Evolutionary conservation across 2,113 vertebrate species (phyloP).

Genomic region (Odontophorus gujanensis): DNA sequence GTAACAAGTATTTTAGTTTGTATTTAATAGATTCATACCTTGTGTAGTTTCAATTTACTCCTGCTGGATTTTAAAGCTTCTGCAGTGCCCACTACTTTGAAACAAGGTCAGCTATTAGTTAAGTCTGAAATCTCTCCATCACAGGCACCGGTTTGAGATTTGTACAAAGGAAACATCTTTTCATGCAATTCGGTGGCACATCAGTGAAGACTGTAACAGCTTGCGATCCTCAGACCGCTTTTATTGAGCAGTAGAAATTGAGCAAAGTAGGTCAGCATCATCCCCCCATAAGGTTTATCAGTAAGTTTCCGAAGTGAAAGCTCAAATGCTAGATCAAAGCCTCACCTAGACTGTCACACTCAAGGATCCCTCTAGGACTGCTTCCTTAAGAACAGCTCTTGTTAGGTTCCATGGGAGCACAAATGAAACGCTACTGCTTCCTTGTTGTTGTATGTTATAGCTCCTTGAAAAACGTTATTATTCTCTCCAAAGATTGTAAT

Average conservation of each 20-base stretch:
- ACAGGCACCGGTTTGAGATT: not conserved
- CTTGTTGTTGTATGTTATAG: conserved; percentile 22
- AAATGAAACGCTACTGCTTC: not conserved
- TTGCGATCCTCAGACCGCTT: not conserved
- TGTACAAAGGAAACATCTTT: not conserved
- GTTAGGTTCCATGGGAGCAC: conserved; percentile 23
- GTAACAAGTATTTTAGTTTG: not conserved
- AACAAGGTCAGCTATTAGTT: not conserved
- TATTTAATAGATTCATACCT: not conserved
- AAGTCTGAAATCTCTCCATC: not conserved
- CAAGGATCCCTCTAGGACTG: not conserved
- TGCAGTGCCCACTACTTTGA: not conserved
- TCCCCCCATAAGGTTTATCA: not conserved
- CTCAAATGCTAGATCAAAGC: conserved; percentile 19
- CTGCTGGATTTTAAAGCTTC: not conserved
- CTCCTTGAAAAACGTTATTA: conserved; percentile 26
- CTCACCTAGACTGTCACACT: not conserved
- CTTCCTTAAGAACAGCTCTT: not conserved
- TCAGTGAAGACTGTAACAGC: not conserved
- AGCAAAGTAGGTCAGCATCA: conserved; percentile 40
- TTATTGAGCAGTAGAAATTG: not conserved
- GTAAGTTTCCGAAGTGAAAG: conserved; percentile 8
- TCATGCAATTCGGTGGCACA: not conserved
- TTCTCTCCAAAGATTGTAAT: conserved; percentile 42
- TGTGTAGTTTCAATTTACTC: not conserved